Evolutionary conservation across 2,888 invertebrate genomes (phyloP).

Genomic region (Osmoderma eremita): DNA sequence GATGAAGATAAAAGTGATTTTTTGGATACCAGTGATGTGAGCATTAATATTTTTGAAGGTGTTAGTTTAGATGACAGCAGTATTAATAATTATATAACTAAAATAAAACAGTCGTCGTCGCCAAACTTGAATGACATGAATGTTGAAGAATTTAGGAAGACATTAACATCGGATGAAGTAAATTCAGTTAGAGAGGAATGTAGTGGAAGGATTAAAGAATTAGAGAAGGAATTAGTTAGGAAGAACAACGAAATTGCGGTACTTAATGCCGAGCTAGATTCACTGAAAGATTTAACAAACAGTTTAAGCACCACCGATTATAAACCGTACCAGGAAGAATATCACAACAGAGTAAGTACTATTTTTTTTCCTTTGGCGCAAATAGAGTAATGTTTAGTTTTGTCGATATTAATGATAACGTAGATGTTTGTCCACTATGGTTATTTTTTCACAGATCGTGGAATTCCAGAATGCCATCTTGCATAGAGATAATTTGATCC

Average conservation of each 20-base stretch:
- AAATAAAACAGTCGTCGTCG: conserved; percentile 41
- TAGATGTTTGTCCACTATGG: too few species aligned
- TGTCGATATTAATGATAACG: too few species aligned
- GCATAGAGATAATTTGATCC: conserved; percentile 77
- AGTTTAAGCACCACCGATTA: conserved; percentile 75
- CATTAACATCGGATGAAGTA: conserved; percentile 1
- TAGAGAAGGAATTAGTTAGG: conserved; percentile 63
- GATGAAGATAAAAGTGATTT: conserved; percentile 45
- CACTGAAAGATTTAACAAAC: conserved; percentile 63
- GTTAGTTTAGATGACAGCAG: conserved; percentile 60
- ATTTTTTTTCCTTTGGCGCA: conserved; percentile 5
- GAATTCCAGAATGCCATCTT: conserved; percentile 77
- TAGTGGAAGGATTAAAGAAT: conserved; percentile 57
- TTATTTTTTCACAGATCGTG: conserved; percentile 69
- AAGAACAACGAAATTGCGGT: conserved; percentile 66
- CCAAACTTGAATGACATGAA: conserved; percentile 30
- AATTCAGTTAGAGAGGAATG: conserved; percentile 20
- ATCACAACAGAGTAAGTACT: conserved; percentile 71
- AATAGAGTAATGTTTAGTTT: too few species aligned
- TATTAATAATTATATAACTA: conserved; percentile 53
- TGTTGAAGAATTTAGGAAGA: conserved; percentile 45
- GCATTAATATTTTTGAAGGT: conserved; percentile 61
- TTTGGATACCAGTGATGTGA: conserved; percentile 56
- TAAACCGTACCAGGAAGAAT: conserved; percentile 77
- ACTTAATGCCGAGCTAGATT: conserved; percentile 65